phyloP scores from a whole-genome alignment of 2,113 vertebrate genomes.

The Corythornis cristatus region DNA sequence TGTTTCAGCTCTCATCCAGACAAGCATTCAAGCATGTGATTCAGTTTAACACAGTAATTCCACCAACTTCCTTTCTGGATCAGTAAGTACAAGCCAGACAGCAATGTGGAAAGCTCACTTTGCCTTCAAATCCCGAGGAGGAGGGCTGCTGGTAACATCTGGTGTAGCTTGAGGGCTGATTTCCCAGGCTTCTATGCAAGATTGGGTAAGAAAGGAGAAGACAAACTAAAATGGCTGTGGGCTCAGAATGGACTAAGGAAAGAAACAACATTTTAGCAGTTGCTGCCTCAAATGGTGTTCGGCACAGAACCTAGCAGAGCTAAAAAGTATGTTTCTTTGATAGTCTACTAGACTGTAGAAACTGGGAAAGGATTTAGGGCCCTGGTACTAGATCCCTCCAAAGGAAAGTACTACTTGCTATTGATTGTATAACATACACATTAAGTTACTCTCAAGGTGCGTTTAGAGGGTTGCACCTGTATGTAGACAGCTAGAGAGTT shows the following conservation, averaged over 20 bases:
- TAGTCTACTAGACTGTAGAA: background rate
- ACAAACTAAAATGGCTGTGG: background rate
- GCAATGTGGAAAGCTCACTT: background rate
- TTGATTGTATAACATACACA: background rate
- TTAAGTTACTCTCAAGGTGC: background rate
- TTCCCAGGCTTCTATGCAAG: background rate
- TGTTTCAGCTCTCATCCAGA: background rate
- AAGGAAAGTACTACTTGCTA: background rate
- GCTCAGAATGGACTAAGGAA: background rate
- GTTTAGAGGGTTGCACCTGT: background rate
- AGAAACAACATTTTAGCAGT: background rate
- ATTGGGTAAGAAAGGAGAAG: background rate
- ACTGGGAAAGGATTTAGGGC: background rate
- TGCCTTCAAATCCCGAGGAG: background rate
- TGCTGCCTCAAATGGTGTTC: background rate
- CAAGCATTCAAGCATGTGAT: background rate
- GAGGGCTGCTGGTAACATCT: background rate
- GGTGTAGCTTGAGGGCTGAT: background rate
- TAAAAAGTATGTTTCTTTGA: background rate
- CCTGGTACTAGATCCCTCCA: background rate
- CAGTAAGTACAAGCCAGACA: background rate
- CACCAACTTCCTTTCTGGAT: background rate
- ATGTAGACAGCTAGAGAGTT: background rate
- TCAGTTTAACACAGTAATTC: background rate
- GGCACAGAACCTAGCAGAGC: background rate